Evolutionary conservation across 2,888 invertebrate species (phyloP), one percentile per base, ranked within the genome.

Genomic region (Hirudinaria manillensis): DNA sequence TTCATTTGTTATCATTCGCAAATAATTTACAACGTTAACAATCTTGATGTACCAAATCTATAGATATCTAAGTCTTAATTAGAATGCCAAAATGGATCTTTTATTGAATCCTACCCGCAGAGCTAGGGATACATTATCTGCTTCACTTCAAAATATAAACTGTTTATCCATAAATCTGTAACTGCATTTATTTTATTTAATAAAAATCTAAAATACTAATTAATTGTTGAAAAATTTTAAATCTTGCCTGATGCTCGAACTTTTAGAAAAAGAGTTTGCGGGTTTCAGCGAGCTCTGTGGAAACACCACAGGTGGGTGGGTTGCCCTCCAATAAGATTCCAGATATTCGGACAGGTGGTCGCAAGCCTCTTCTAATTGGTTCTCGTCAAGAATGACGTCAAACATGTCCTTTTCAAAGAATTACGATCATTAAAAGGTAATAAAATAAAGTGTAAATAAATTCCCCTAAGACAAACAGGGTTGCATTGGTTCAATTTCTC

Each of bases 401-500:
- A 99, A 99, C 94, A 98, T 94, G 85, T 99, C 98, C 81, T 85
- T 29, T 68, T 21, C 16, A 24, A 70, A 45, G 51, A 70, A n/a
- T 19, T 29, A 16, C 3, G 55, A 32, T 55, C 24, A 51, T 70
- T 36, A 19, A 3, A 68, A 68, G n/a, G 32, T 68, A 13, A 1
- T n/a, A n/a, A 32, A 29, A 67, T 10, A 34, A 32, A 21, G 24
- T 24, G 67, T 61, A 61, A 61, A 61, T 61, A 61, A 61, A 27
- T 61, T 61, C 2, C 1, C 4, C 24, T 4, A 19, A 61, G 24
- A 83, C 84, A 82, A 81, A 87, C 88, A 70, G 92, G 90, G 80
- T 95, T 94, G 88, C 98, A 99, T 88, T 98, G 98, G 80, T 94
- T 91, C 86, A 99, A 88, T 87, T 99, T 99, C 87, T 99, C 99